Base-by-base conservation (phyloP, 2,113 vertebrate species). In the Corvus cornix region DNA sequence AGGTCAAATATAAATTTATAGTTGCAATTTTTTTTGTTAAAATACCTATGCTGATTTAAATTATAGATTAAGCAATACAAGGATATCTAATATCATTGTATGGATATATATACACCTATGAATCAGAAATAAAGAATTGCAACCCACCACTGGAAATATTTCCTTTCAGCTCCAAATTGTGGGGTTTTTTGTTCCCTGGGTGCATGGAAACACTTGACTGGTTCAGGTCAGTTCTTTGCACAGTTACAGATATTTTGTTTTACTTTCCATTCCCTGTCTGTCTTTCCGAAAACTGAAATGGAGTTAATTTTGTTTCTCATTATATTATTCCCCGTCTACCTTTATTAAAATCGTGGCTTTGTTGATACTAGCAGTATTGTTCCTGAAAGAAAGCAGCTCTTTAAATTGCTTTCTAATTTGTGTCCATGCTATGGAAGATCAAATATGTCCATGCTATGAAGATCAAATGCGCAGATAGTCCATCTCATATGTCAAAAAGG, bases 71-170 rank as follows among this genome's bases (percentile, higher is more conserved):
- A 97, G 92, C 94, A 97, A 96, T 97, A 97, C 84, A 92, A 97
- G 72, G 74, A 92, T 97, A 96, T 96, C 67, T 97, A 96, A 94
- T 84, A 92, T 89, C 75, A 93, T 64, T 93, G 78, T 97, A 94
- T 95, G 73, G 26, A 62, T 90, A 8, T 68, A 74, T 68, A 81
- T 94, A 55, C 82, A 84, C 78, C 41, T 96, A 68, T 96, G 87
- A 96, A 87, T 96, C 76, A 86, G 58, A 97, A 98, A 98, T 98
- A 97, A 98, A 97, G 97, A 96, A 78, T 56, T 90, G 43, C 82
- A 97, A 94, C 88, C 81, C 39, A 64, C 46, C 48, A 73, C 56
- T 76, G 80, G 43, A 89, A 43, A 19, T 83, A n/a, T 4, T 82
- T 97, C 9, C 13, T 91, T 95, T 96, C 66, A 46, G 11, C 44